A percentile compares a stretch with the other conserved stretches of the same genome.
Evolutionary conservation across 2,797 vertebrate species (phyloP).

Genomic region (Tarsius wallacei): DNA sequence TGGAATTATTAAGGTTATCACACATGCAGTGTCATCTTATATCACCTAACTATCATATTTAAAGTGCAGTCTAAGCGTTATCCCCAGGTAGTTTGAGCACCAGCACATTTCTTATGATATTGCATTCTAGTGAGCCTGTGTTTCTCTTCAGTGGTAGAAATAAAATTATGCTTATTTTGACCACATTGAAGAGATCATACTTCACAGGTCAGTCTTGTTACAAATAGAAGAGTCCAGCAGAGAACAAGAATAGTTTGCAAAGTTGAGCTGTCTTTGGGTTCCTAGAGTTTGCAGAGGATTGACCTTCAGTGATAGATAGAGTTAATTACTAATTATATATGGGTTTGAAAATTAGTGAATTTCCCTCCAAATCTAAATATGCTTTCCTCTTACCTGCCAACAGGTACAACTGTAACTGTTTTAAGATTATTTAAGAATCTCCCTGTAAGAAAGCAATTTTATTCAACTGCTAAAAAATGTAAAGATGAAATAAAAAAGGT

Average conservation of each 20-base stretch:
- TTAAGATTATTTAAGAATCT: constrained; percentile 97
- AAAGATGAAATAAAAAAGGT: constrained; percentile 97
- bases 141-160: constrained; percentile 53
- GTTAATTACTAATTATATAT: neutral
- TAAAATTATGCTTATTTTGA: constrained; percentile 9
- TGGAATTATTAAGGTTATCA: constrained; percentile 25
- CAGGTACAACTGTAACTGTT: constrained; percentile 96
- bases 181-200: neutral
- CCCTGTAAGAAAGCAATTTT: constrained; percentile 97
- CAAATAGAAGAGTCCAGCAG: neutral
- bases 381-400: constrained; percentile 59
- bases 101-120: constrained; percentile 9
- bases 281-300: neutral
- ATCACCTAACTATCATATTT: neutral
- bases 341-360: constrained; percentile 41
- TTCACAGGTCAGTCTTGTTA: neutral
- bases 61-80: constrained; percentile 30
- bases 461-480: constrained; percentile 95
- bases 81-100: neutral
- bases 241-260: constrained; percentile 8
- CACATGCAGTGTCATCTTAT: neutral
- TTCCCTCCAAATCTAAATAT: constrained; percentile 54
- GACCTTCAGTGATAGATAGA: neutral
- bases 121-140: neutral
- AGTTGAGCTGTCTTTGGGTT: constrained; percentile 18